These are phyloP conservation scores for Amphiura filiformis DNA, from an alignment of 35 echinoderm and acorn worm genomes.

Conservation along the genomic window DNA sequence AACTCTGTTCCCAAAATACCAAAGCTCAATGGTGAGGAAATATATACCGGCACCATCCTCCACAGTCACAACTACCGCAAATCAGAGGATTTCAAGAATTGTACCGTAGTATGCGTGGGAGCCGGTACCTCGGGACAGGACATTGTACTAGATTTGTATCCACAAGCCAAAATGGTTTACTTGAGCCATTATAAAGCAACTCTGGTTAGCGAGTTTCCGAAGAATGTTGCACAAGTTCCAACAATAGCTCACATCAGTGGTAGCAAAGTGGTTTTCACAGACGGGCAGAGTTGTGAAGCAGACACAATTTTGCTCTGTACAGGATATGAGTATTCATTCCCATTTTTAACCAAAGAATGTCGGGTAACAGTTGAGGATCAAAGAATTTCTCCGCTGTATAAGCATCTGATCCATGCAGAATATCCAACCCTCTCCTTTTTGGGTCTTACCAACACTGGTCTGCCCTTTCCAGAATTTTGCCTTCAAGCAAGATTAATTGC, in stretches of 20 bases:
- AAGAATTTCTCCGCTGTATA: conserved; percentile 65
- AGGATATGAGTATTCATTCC: conserved; percentile 71
- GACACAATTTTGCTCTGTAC: conserved; percentile 79
- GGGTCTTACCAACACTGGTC: background rate
- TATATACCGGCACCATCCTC: no score
- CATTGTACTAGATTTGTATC: conserved; percentile 58
- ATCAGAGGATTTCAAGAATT: conserved; percentile 53
- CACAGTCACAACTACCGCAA: no score
- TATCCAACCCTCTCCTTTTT: conserved; percentile 67
- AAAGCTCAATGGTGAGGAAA: no score
- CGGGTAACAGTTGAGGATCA: no score
- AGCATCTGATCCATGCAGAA: conserved; percentile 61
- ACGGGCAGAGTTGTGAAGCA: no score
- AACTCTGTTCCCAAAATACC: no score
- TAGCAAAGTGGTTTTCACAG: conserved; percentile 34
- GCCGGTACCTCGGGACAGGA: no score
- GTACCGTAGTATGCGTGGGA: conserved; percentile 45
- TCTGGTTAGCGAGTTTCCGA: conserved; percentile 24
- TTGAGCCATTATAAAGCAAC: conserved; percentile 50
- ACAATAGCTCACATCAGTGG: conserved; percentile 30
- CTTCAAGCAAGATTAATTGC: background rate
- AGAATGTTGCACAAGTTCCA: conserved; percentile 43
- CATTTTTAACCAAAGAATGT: conserved; percentile 66
- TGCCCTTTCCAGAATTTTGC: background rate
- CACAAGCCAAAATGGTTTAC: conserved; percentile 41